A percentile compares a stretch with the other conserved stretches of the same genome.
phyloP scores from a whole-genome alignment of 2,888 invertebrate genomes.

The Plebejus anna region DNA sequence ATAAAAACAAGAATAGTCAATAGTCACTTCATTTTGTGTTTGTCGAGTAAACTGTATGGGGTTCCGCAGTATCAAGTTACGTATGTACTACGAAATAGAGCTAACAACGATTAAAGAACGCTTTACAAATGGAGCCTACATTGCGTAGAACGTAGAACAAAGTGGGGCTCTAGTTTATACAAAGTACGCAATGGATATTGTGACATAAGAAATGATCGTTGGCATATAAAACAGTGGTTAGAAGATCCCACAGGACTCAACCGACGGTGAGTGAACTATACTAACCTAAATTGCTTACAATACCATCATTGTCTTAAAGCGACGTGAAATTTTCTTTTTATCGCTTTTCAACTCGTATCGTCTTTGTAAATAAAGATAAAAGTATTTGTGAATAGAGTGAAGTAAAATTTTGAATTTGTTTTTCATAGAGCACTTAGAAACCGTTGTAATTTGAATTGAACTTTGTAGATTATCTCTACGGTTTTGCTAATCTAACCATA shows the following conservation, averaged over 20 bases:
- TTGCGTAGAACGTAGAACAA: constrained; percentile 35
- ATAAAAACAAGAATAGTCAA: constrained; percentile 76
- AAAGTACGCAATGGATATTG: constrained; percentile 45
- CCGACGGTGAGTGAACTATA: constrained; percentile 71
- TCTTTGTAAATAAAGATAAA: constrained; percentile 52
- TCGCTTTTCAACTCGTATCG: constrained; percentile 48
- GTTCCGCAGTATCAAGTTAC: constrained; percentile 70
- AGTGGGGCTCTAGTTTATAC: constrained; percentile 1
- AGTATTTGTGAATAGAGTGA: constrained; percentile 33
- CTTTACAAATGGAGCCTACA: constrained; percentile 39
- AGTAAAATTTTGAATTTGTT: not conserved
- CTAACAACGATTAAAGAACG: constrained; percentile 32
- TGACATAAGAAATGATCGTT: not conserved
- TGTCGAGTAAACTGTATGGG: constrained; percentile 71
- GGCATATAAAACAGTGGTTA: constrained; percentile 46
- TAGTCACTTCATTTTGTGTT: constrained; percentile 78
- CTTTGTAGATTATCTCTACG: not conserved
- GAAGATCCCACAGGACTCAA: constrained; percentile 67
- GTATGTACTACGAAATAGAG: constrained; percentile 42
- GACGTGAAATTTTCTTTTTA: constrained; percentile 57
- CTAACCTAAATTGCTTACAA: constrained; percentile 73
- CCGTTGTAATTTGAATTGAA: not conserved
- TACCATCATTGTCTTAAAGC: constrained; percentile 61
- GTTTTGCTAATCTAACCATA: too few species aligned
- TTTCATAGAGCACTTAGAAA: not conserved